A percentile compares a stretch with the other conserved stretches of the same genome.
These are phyloP conservation scores for Tinamus guttatus DNA, from an alignment of 2,113 vertebrate genomes.

Conservation along the genomic window DNA sequence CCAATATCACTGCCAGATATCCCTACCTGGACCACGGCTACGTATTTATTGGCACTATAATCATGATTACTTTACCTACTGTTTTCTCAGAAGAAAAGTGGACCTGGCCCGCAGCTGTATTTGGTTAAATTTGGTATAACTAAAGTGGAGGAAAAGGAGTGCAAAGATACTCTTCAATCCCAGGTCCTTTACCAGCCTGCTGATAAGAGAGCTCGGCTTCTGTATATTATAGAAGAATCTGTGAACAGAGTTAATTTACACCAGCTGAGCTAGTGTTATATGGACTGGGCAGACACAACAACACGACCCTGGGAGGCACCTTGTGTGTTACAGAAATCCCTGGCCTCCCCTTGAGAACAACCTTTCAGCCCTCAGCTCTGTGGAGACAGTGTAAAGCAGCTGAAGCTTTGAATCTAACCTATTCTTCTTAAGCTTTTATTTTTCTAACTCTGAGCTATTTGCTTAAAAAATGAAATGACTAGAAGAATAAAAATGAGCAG, in stretches of 20 bases:
- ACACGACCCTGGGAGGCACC: conserved; percentile 12
- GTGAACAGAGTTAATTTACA: conserved; percentile 51
- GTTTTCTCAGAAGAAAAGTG: not conserved
- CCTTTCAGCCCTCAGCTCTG: not conserved
- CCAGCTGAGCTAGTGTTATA: conserved; percentile 50
- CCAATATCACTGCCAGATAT: conserved; percentile 16
- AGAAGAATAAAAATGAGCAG: conserved; percentile 29
- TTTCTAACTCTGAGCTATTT: conserved; percentile 43
- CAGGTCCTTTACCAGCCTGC: not conserved
- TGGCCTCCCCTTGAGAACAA: not conserved
- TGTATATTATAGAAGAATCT: conserved; percentile 21
- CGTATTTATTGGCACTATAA: conserved; percentile 33
- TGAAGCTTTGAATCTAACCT: not conserved
- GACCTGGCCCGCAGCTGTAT: conserved; percentile 36
- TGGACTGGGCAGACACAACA: conserved; percentile 56
- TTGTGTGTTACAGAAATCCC: conserved; percentile 26
- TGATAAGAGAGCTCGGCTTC: not conserved
- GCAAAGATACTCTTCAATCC: not conserved
- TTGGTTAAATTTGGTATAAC: conserved; percentile 30
- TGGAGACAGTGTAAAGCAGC: conserved; percentile 22
- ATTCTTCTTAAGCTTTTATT: conserved; percentile 52
- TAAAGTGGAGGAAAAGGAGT: not conserved
- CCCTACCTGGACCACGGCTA: conserved; percentile 3
- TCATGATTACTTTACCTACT: not conserved
- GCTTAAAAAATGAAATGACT: conserved; percentile 30